Conservation (phyloP, 2,113 vertebrate species). For the Cyprinus carpio region DNA sequence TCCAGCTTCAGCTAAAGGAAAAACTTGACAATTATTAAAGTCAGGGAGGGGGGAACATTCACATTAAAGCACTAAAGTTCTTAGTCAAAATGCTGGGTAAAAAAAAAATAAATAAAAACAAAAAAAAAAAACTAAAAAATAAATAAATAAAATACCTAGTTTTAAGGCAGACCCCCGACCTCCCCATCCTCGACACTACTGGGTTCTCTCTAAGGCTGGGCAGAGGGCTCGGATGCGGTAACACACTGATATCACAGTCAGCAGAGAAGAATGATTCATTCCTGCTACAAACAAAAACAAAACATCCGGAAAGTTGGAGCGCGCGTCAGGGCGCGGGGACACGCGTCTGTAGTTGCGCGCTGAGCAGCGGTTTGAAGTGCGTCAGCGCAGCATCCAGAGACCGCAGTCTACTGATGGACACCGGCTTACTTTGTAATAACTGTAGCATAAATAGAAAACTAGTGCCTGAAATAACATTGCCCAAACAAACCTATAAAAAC, state of each 20-base stretch:
- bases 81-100: background rate
- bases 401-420: background rate
- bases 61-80: background rate
- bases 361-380: background rate
- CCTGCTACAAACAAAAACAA: conserved; percentile 20
- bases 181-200: background rate
- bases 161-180: background rate
- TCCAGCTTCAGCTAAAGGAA: background rate
- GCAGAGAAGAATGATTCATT: background rate
- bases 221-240: background rate
- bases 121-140: too few relatives aligned
- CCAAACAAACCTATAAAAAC: background rate
- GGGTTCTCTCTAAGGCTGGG: background rate
- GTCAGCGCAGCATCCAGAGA: background rate
- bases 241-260: background rate
- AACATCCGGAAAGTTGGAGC: conserved; percentile 16
- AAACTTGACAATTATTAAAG: background rate
- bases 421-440: too few relatives aligned
- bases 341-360: background rate
- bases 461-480: background rate
- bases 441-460: too few relatives aligned
- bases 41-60: background rate
- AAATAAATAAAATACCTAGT: too few relatives aligned
- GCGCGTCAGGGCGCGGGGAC: background rate
- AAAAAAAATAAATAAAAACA: background rate